Evolutionary conservation across 1,140 invertebrate species (phyloP), one percentile per base, ranked within the genome.

Genomic region (Saccostrea echinata): DNA sequence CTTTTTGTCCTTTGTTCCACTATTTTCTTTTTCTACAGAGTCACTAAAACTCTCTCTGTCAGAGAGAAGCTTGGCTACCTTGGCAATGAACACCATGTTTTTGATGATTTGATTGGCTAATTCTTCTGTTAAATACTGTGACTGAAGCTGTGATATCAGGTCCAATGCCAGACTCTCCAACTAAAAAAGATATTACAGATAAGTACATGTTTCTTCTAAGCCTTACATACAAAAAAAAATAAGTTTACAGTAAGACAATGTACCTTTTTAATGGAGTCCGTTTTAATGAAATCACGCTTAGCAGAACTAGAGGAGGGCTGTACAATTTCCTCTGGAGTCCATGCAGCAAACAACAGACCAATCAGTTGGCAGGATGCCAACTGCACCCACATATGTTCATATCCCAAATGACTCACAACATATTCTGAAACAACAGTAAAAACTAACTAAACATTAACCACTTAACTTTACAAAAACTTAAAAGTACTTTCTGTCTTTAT

Each of bases 311-410:
- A 57, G 13, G 11, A 9, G 18, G 27, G 21, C 33, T 82, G 27
- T 68, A 35, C 94, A 55, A 97, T 93, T 87, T 96, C 96, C 12
- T 96, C 95, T 8, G 95, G 93, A 89, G 97, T 96, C 86, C 97
- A 96, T 0, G 95, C 92, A 6, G 96, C 95, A 55, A 98, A 95
- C 80, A 98, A 95, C 33, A 96, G 95, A 3, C 97, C 97, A 33
- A 98, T 94, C 61, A 98, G 95, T 93, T 98, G 97, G 2, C 96
- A 96, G 18, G 97, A 96, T 85, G 96, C 96, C 76, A 98, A 95
- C 85, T 98, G 96, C 3, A 98, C 97, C 97, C 97, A 97, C 57
- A 96, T 94, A 92, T 97, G 97, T 24, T 96, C 96, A 93, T 97
- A 95, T 12, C 96, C 92, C 27, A 97, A 93, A 18, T 94, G 94